These are phyloP conservation scores for Coturnix japonica DNA, from an alignment of 2,113 vertebrate species.

Conservation along the genomic window DNA sequence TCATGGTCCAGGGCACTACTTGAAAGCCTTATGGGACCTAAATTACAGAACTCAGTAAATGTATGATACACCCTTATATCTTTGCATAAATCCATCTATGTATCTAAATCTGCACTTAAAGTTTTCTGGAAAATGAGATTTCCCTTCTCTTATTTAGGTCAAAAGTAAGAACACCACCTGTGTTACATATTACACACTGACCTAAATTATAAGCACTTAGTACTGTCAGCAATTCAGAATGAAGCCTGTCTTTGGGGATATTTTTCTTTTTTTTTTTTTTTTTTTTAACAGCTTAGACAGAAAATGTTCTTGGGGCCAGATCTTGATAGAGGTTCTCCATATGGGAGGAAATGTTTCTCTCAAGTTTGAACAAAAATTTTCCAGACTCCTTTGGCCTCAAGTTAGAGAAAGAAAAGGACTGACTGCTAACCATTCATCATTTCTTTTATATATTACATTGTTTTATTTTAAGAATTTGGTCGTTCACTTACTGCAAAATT, in stretches of 20 bases:
- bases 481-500: neutral
- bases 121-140: conserved; percentile 11
- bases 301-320: conserved; percentile 44
- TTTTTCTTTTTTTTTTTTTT: neutral
- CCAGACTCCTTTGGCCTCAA: conserved; percentile 38
- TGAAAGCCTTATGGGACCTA: neutral
- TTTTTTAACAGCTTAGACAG: conserved; percentile 7
- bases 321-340: conserved; percentile 60
- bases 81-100: neutral
- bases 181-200: conserved; percentile 53
- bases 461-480: neutral
- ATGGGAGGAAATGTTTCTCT: conserved; percentile 54
- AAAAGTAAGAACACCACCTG: conserved; percentile 58
- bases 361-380: conserved; percentile 60
- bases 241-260: conserved; percentile 37
- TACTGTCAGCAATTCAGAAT: conserved; percentile 52
- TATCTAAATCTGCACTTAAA: neutral
- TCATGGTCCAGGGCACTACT: neutral
- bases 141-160: conserved; percentile 32
- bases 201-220: conserved; percentile 47
- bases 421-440: neutral
- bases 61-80: neutral
- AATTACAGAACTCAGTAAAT: neutral
- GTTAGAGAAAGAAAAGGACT: neutral
- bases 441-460: neutral